Evolutionary conservation across 2,888 invertebrate species (phyloP), one percentile per base, ranked within the genome.

Genomic region (Sisyra nigra): DNA sequence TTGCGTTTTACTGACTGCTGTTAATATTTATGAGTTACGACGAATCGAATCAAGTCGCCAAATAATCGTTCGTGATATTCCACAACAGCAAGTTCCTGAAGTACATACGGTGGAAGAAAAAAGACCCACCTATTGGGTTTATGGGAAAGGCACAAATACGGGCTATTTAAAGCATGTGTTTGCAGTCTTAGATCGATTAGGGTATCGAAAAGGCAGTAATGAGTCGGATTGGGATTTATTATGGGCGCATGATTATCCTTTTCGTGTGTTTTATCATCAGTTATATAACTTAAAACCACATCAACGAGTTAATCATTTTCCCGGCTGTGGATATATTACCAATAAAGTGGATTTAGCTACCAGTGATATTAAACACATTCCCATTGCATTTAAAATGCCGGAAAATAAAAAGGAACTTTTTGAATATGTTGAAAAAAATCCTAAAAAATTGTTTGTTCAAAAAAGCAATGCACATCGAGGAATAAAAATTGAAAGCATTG

Each of bases 201-300:
- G 91, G 0, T 92, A 79, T 53, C 61, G 71, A 44, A 69, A 74
- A 48, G 69, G 67, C 1, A 60, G 61, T 0, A 59, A 65, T 30
- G 61, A 70, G 0, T 63, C 68, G 1, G 67, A 79, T 2, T 96
- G 94, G 92, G 77, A 82, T 57, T 66, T 96, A 0, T 62, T 96
- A 8, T 97, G 97, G 96, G 80, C 92, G 0, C 91, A 94, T 59
- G 88, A 91, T 53, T 94, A 88, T 58, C 94, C 94, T 0, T 94
- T 92, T 54, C 60, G 69, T 42, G 60, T 57, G 0, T 57, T 84
- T 8, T 67, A 68, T 42, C 50, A 61, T 3, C 55, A 61, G 36
- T 54, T 85, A 29, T 69, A 66, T 45, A 68, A 68, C 47, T 60
- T 92, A 8, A 71, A 75, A 50, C 63, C 74, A 0, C 67, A 83